Evolutionary conservation across 2,797 vertebrate species (phyloP).

Genomic region (Remorina albescens): DNA sequence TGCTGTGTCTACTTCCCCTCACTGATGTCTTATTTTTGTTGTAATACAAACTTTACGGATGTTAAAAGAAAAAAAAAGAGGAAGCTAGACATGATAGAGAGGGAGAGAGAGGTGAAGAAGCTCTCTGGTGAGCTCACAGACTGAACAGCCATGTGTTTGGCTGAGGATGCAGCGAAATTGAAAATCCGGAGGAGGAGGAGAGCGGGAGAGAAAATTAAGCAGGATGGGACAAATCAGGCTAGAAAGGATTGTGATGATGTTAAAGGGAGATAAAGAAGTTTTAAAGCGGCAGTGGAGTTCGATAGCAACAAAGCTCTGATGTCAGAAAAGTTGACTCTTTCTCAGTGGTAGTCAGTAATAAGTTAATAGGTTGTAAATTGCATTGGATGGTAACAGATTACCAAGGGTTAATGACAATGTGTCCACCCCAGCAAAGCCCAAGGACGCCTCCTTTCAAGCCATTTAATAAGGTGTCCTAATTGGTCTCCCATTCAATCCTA

Average conservation of each 20-base stretch:
- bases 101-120: constrained; percentile 4
- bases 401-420: background rate
- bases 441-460: constrained; percentile 16
- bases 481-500: constrained; percentile 21
- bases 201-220: constrained; percentile 20
- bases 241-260: constrained; percentile 36
- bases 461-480: constrained; percentile 46
- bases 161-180: constrained; percentile 42
- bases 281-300: background rate
- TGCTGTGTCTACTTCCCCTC: background rate
- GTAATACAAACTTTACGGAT: constrained; percentile 41
- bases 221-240: constrained; percentile 13
- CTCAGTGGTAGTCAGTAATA: background rate
- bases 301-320: background rate
- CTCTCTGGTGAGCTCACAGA: constrained; percentile 34
- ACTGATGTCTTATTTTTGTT: constrained; percentile 35
- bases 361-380: background rate
- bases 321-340: background rate
- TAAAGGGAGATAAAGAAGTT: constrained; percentile 11
- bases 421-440: background rate
- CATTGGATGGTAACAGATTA: background rate
- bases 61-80: background rate
- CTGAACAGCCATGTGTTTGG: constrained; percentile 17
- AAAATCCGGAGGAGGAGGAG: constrained; percentile 30
- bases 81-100: background rate